These are phyloP conservation scores for Drosophila atroscutellata DNA, from an alignment of 2,888 invertebrate genomes.

Conservation along the genomic window DNA sequence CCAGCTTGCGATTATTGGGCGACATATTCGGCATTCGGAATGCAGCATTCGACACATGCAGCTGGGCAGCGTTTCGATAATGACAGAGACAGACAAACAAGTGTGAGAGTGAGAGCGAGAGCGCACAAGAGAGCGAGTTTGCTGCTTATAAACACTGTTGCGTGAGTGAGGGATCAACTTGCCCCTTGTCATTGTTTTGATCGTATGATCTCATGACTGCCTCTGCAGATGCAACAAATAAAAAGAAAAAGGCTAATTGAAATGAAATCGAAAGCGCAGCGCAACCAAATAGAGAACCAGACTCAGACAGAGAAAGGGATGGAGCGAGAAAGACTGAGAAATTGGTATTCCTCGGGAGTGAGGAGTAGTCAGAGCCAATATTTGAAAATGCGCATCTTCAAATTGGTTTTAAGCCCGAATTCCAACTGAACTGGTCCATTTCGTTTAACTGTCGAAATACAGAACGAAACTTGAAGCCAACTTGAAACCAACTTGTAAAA, in stretches of 20 bases:
- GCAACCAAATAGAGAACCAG: not conserved
- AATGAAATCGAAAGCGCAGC: constrained; percentile 42
- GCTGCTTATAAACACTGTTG: not conserved
- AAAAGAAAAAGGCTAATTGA: constrained; percentile 34
- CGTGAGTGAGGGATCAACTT: constrained; percentile 30
- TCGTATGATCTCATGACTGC: constrained; percentile 32
- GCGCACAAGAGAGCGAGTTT: not conserved
- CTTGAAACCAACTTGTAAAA: not conserved
- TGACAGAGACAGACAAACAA: constrained; percentile 10
- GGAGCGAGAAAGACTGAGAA: not conserved
- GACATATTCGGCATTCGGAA: constrained; percentile 53
- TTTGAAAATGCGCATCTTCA: no score
- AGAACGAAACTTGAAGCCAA: not conserved
- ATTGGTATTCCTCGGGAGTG: not conserved
- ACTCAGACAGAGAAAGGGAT: not conserved
- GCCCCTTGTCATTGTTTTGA: constrained; percentile 43
- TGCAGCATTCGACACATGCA: constrained; percentile 59
- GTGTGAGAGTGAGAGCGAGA: not conserved
- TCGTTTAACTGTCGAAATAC: not conserved
- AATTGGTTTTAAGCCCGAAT: no score
- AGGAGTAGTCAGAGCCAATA: not conserved
- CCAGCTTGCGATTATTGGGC: constrained; percentile 53
- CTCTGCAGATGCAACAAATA: not conserved
- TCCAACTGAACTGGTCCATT: not conserved
- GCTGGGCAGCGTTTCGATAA: constrained; percentile 47